phyloP scores from a whole-genome alignment of 2,888 invertebrate species.

The Drosophila yooni region DNA sequence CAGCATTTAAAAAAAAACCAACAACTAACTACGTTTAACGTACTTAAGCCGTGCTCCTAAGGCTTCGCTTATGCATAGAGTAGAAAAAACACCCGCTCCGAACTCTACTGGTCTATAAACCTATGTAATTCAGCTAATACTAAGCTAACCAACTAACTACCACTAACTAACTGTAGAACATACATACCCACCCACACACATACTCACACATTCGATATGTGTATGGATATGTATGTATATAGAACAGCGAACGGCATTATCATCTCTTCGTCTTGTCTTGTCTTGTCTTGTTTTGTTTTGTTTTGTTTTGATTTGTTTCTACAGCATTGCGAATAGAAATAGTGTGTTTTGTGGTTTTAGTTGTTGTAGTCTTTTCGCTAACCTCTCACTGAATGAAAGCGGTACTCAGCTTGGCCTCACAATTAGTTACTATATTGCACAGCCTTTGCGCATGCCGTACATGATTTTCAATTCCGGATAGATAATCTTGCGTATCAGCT shows the following conservation, averaged over 20 bases:
- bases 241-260: constrained; percentile 26
- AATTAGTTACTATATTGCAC: constrained; percentile 89
- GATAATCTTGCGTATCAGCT: constrained; percentile 91
- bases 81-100: constrained; percentile 51
- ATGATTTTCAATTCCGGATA: constrained; percentile 94
- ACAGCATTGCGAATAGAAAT: constrained; percentile 71
- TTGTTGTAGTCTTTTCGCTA: constrained; percentile 64
- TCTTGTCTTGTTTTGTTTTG: background rate
- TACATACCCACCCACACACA: constrained; percentile 42
- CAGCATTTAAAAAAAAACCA: constrained; percentile 50
- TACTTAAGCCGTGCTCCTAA: constrained; percentile 72
- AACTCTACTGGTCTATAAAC: constrained; percentile 34
- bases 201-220: background rate
- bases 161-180: constrained; percentile 50
- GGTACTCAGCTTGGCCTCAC: constrained; percentile 69
- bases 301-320: constrained; percentile 28
- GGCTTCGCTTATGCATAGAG: constrained; percentile 59
- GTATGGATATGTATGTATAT: background rate
- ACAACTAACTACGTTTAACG: constrained; percentile 71
- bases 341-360: constrained; percentile 39
- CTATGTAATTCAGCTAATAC: constrained; percentile 58
- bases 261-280: background rate
- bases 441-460: constrained; percentile 92
- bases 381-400: constrained; percentile 46
- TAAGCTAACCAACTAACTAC: constrained; percentile 54